Evolutionary conservation across 2,888 invertebrate genomes (phyloP), one percentile per base, ranked within the genome.

Genomic region (Morinoia aosen): DNA sequence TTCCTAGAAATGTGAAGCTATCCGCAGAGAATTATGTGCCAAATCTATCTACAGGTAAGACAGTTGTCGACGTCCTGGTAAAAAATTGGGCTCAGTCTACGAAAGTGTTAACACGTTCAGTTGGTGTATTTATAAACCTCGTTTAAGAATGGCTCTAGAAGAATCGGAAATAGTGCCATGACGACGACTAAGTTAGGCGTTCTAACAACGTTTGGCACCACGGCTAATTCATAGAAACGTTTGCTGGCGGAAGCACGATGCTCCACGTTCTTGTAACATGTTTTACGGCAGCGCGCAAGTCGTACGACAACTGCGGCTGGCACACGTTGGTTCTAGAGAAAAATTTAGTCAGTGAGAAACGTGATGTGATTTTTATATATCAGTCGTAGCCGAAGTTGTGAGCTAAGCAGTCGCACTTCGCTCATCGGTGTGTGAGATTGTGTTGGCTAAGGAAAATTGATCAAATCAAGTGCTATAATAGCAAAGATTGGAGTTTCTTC

Each of bases 211-310:
- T 93, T 93, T 93, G 93, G 93, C 93, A 93, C 93, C 93, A 48
- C 93, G 57, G 93, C 93, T 33, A 93, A 93, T 93, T 93, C 93
- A 93, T 93, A 56, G 93, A 93, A 93, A 93, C 93, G 93, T 93
- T 93, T 19, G 93, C 48, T 93, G 93, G 93, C 93, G 10, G 93
- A 93, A n/a, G 93, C 58, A 93, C 93, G 93, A 93, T 93, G 58
- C 56, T 93, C 19, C 93, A 10, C 91, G 48, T 48, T 39, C 93
- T 39, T 93, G 57, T 93, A 93, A 93, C 93, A 57, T 93, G 93
- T 7, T 33, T 58, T 56, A 2, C 57, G 39, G 93, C 56, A 39
- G 93, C 57, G 33, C 3, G 93, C 57, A 25, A 14, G 57, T 57
- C 12, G 93, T 93, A 93, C 58, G 93, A 93, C 93, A 93, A 93